Conservation (phyloP, 2,888 invertebrate genomes). For the Sepiola atlantica region DNA sequence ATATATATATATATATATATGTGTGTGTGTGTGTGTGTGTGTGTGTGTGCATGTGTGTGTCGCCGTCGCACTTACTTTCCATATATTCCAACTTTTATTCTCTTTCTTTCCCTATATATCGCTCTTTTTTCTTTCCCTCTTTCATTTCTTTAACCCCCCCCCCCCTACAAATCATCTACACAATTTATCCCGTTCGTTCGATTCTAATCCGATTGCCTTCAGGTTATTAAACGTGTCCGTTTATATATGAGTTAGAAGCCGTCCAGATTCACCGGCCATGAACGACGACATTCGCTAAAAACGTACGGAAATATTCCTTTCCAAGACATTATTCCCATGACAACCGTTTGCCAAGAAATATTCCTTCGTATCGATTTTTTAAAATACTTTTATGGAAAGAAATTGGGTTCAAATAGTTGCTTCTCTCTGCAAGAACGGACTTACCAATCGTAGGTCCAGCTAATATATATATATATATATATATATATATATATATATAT, state of each 20-base stretch:
- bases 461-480: neutral
- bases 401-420: neutral
- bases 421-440: neutral
- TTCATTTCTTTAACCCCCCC: too few relatives aligned
- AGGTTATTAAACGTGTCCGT: neutral
- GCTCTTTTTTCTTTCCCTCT: too few relatives aligned
- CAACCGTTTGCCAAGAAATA: neutral
- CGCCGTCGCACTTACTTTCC: too few relatives aligned
- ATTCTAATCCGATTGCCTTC: neutral
- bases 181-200: neutral
- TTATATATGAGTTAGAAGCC: neutral
- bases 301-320: neutral
- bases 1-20: too few relatives aligned
- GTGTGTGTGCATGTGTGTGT: too few relatives aligned
- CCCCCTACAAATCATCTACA: neutral
- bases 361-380: neutral
- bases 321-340: neutral
- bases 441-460: neutral
- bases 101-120: too few relatives aligned
- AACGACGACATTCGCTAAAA: neutral
- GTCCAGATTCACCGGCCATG: neutral
- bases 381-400: neutral
- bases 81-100: too few relatives aligned
- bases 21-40: too few relatives aligned
- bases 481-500: too few relatives aligned